Evolutionary conservation across 2,113 vertebrate genomes (phyloP), one percentile per base, ranked within the genome.

Genomic region (Callospermophilus lateralis): DNA sequence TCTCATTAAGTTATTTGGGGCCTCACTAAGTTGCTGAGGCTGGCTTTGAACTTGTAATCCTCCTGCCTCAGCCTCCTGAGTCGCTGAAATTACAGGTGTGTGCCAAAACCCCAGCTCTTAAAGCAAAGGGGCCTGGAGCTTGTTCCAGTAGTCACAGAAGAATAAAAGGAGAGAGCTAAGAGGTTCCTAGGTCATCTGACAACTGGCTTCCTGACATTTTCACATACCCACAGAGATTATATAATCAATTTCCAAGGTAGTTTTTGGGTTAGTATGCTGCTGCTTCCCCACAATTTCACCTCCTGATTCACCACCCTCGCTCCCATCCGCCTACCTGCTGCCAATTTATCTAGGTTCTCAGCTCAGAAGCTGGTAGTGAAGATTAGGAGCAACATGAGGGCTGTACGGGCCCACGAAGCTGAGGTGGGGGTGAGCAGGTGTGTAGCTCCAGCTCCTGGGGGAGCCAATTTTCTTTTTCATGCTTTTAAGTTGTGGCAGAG

Each of bases 251-350:
- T 88, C 88, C 81, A 83, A 45, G 86, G 65, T 30, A 72, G 53
- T 74, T 68, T 90, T 81, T 76, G 79, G 55, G 70, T 89, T 58
- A 63, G 51, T 48, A 48, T 70, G 32, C 17, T 34, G 48, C 58
- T 81, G 68, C 80, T 91, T 70, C 37, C 70, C 72, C 8, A 7
- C 26, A 55, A 17, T 30, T 55, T 87, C 72, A 22, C 79, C 78
- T 86, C 63, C 61, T 63, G 93, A 70, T 77, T 84, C 85, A 68
- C 37, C 85, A 7, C 61, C 86, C 45, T 53, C 45, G 13, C 76
- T 67, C 78, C 72, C 58, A 48, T 84, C 94, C 2, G 0, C 91
- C 96, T 34, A 63, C 93, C 16, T 39, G 58, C 91, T 96, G 90
- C 58, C 94, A 26, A 19, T 68, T 48, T 72, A 22, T 45, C 30